Conservation (phyloP, 2,888 invertebrate species). For the Acleris laterana region DNA sequence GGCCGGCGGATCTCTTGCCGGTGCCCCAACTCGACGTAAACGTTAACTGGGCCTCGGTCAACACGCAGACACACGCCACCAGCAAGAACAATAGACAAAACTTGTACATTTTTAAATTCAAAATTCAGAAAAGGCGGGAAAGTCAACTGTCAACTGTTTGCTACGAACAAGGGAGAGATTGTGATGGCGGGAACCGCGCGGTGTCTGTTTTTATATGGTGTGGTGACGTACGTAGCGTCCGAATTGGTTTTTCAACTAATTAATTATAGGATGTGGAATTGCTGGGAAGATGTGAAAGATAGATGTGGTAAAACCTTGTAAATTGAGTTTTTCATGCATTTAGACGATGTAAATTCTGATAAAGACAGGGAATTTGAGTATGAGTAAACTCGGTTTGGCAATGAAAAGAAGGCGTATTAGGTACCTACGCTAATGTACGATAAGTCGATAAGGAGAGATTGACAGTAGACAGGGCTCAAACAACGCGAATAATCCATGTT, state of each 20-base stretch:
- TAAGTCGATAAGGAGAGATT: constrained; percentile 11
- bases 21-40: constrained; percentile 84
- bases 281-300: neutral
- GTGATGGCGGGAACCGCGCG: constrained; percentile 2
- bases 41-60: constrained; percentile 77
- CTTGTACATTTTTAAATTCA: constrained; percentile 56
- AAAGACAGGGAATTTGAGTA: too few species aligned
- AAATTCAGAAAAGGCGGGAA: constrained; percentile 6
- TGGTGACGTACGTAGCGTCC: constrained; percentile 17
- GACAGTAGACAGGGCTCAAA: constrained; percentile 15
- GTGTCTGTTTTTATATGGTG: constrained; percentile 19
- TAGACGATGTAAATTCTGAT: too few species aligned
- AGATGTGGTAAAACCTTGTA: neutral
- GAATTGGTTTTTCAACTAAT: constrained; percentile 15
- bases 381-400: too few species aligned
- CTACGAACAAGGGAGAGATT: neutral
- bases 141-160: constrained; percentile 3
- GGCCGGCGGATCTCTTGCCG: constrained; percentile 64
- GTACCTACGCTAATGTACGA: constrained; percentile 3
- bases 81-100: constrained; percentile 53
- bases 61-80: constrained; percentile 53
- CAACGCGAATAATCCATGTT: neutral
- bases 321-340: too few species aligned
- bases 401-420: too few species aligned
- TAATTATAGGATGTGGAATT: constrained; percentile 6